phyloP scores from a whole-genome alignment of 2,888 invertebrate genomes.

The Sinohyriopsis cumingii region DNA sequence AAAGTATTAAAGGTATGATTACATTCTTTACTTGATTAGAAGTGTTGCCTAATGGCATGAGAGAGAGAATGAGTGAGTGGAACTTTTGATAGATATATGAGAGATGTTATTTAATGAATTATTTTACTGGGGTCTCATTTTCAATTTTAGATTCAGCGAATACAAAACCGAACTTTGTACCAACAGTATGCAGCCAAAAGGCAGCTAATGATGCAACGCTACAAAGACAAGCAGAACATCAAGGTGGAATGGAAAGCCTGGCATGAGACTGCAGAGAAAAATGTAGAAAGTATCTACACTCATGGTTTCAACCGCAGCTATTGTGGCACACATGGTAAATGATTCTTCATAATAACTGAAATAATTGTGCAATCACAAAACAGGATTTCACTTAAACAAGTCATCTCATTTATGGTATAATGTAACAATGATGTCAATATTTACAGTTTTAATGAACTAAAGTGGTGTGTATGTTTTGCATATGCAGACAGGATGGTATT shows the following conservation, averaged over 20 bases:
- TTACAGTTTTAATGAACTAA: too few species aligned
- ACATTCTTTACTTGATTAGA: not conserved
- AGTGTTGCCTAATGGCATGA: not conserved
- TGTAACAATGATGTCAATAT: too few species aligned
- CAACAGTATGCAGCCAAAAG: slow-evolving; percentile 53
- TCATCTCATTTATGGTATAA: too few species aligned
- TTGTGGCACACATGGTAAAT: slow-evolving; percentile 54
- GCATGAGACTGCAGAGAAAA: slow-evolving; percentile 53
- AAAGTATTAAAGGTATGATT: slow-evolving; percentile 30
- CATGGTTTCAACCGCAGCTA: slow-evolving; percentile 63
- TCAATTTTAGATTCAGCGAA: slow-evolving; percentile 51
- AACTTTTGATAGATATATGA: too few species aligned
- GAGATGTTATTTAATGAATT: too few species aligned
- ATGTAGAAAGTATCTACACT: slow-evolving; percentile 49
- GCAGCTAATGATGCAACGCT: slow-evolving; percentile 14
- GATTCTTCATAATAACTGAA: too few species aligned
- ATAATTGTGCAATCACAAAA: too few species aligned
- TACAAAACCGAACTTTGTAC: slow-evolving; percentile 54
- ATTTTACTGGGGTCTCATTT: not conserved
- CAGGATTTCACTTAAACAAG: too few species aligned
- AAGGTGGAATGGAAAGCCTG: slow-evolving; percentile 46
- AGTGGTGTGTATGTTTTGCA: too few species aligned
- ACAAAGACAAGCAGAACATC: not conserved
- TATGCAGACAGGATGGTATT: too few species aligned
- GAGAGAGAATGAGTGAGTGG: too few species aligned